These are phyloP conservation scores for Drosophila lutescens DNA, from an alignment of 2,888 invertebrate genomes.

Conservation along the genomic window DNA sequence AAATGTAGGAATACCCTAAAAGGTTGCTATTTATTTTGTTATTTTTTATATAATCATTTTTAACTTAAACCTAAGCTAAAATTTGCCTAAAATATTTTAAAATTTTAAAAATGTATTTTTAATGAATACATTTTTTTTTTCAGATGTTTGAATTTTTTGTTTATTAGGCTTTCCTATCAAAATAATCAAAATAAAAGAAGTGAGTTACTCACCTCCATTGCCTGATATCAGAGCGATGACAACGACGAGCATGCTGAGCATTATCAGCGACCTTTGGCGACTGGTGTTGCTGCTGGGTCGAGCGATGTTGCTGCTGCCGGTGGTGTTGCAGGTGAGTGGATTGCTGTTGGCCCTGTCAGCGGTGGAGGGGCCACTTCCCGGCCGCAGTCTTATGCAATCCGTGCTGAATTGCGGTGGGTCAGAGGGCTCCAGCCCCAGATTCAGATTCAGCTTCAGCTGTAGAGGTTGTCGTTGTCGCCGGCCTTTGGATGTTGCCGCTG, in stretches of 20 bases:
- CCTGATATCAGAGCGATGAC: constrained; percentile 80
- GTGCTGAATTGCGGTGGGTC: constrained; percentile 41
- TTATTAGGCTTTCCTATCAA: too few species aligned
- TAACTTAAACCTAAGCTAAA: too few species aligned
- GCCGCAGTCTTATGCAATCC: constrained; percentile 60
- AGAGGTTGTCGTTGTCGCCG: constrained; percentile 38
- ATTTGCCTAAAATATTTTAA: too few species aligned
- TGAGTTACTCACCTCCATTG: constrained; percentile 77
- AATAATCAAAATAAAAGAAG: too few species aligned
- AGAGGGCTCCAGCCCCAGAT: constrained; percentile 21
- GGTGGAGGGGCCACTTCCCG: constrained; percentile 40
- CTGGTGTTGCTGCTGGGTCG: constrained; percentile 45
- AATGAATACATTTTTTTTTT: too few species aligned
- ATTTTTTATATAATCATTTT: too few species aligned
- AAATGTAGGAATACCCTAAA: too few species aligned
- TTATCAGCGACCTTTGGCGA: constrained; percentile 67
- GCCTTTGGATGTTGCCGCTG: constrained; percentile 32
- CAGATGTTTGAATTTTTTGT: too few species aligned
- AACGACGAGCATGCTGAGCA: constrained; percentile 81
- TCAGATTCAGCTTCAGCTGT: constrained; percentile 6
- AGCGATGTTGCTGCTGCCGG: constrained; percentile 33
- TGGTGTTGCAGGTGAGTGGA: constrained; percentile 18
- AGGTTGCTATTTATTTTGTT: too few species aligned
- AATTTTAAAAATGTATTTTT: too few species aligned
- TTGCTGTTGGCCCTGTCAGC: constrained; percentile 17